Evolutionary conservation across 2,113 vertebrate genomes (phyloP).

Genomic region (Psilopsiagon aymara): DNA sequence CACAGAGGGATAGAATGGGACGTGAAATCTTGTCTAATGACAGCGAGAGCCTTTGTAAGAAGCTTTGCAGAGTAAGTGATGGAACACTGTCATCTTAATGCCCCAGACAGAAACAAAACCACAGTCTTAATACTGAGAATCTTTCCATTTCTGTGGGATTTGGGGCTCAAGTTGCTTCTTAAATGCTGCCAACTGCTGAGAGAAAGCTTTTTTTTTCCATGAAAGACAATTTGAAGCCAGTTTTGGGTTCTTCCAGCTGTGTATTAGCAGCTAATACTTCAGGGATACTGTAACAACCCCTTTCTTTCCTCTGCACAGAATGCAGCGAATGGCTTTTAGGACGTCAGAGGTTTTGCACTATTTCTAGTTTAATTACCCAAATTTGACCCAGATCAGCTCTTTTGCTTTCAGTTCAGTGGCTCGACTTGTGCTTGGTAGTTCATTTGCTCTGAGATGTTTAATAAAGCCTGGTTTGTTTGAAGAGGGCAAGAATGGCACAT

Average conservation of each 20-base stretch:
- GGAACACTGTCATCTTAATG: conserved; percentile 15
- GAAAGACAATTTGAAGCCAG: background rate
- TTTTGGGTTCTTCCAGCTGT: conserved; percentile 13
- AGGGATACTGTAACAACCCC: background rate
- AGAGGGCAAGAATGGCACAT: background rate
- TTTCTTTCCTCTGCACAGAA: background rate
- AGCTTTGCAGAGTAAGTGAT: conserved; percentile 39
- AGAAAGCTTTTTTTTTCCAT: conserved; percentile 27
- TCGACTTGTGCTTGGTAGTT: background rate
- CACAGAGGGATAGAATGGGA: background rate
- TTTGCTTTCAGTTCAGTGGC: background rate
- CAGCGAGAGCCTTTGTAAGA: conserved; percentile 45
- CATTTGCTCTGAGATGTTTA: conserved; percentile 11
- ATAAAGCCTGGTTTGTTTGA: background rate
- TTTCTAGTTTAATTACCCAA: background rate
- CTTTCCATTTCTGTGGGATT: conserved; percentile 51
- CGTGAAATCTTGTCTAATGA: background rate
- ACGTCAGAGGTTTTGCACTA: background rate
- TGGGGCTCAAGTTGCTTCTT: conserved; percentile 24
- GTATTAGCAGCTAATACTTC: conserved; percentile 1
- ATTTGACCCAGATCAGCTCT: background rate
- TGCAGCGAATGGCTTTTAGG: background rate
- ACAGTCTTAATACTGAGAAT: conserved; percentile 38
- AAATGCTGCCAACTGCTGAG: conserved; percentile 3
- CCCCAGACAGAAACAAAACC: conserved; percentile 43